A percentile compares a stretch with the other conserved stretches of the same genome.
These are phyloP conservation scores for Pseudorhiza aurosa DNA, from an alignment of 30 jellyfish, hydroid and myxozoan genomes.

Conservation along the genomic window DNA sequence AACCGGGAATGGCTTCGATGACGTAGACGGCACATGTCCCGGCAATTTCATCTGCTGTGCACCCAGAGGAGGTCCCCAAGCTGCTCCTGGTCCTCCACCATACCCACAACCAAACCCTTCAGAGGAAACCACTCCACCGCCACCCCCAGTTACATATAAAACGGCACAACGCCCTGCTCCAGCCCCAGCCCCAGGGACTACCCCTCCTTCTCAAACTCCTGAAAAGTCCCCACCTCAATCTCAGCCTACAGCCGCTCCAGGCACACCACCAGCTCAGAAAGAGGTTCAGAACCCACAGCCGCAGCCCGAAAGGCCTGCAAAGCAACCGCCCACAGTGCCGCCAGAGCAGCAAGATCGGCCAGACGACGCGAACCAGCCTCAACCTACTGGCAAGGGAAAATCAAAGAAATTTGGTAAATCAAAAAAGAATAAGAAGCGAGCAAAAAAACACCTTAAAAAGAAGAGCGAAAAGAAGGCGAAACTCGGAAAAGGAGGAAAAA, in stretches of 20 bases:
- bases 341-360: conserved; percentile 30
- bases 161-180: conserved; percentile 67
- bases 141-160: conserved; percentile 18
- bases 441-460: conserved; percentile 3
- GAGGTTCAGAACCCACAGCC: conserved; percentile 39
- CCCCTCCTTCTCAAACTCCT: conserved; percentile 53
- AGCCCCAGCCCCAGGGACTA: conserved; percentile 45
- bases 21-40: conserved; percentile 74
- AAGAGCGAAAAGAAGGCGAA: conserved; percentile 25
- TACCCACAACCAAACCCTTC: conserved; percentile 61
- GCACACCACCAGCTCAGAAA: conserved; percentile 59
- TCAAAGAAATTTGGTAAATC: conserved; percentile 17
- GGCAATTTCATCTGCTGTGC: conserved; percentile 65
- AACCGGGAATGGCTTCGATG: conserved; percentile 63
- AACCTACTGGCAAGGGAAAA: conserved; percentile 24
- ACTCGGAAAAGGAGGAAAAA: conserved; percentile 45
- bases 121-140: conserved; percentile 38
- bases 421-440: conserved; percentile 7
- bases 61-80: conserved; percentile 61
- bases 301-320: conserved; percentile 9
- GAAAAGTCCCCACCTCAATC: conserved; percentile 56
- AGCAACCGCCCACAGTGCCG: conserved; percentile 35
- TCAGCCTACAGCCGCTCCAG: conserved; percentile 45
- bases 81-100: conserved; percentile 38
- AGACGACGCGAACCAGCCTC: conserved; percentile 25